Base-by-base conservation (phyloP, 1,140 invertebrate genomes). In the Euwallacea fornicatus region DNA sequence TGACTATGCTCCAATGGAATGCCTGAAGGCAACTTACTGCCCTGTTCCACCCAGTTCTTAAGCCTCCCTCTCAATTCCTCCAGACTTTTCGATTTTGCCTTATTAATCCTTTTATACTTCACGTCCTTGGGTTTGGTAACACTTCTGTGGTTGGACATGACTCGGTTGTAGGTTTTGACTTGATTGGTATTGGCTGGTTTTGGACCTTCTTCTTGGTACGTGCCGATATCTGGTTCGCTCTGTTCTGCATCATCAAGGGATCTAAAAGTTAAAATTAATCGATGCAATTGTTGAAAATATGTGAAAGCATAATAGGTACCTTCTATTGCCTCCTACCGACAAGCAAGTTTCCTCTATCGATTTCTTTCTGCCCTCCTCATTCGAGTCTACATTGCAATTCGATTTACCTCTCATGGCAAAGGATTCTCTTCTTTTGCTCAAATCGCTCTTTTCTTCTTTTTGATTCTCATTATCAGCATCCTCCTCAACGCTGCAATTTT, bases 101-200 rank as follows among this genome's bases (percentile, higher is more conserved):
- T 94, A 78, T 94, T 94, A 81, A 94, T 94, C 74, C 92, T 86
- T 79, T 94, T 94, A 83, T 94, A 94, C 81, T 94, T 94, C 6
- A 94, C 92, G 78, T 95, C 93, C 83, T 94, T 94, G 66, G 93
- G 92, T 82, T 94, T 94, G 2, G 92, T 94, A 53, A 95, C 93
- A 55, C 91, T 93, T 71, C 93, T 85, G 82, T 95, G 93, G 81
- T 94, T 95, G 33, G 90, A 92, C 93, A 94, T 94, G 56, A 94
- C 92, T 73, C 92, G 84, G 81, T 94, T 94, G 81, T 93, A 94
- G 7, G 88, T 90, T 7, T 90, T 91, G 10, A 92, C 89, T 60
- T 66, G 71, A 33, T 68, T 72, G 3, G 71, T 68, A 61, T 72
- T 72, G 11, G 10, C 16, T 11, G 63, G 47, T 72, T 72, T 72